Base-by-base conservation (phyloP, 2,888 invertebrate genomes). In the Ophion ellenae region DNA sequence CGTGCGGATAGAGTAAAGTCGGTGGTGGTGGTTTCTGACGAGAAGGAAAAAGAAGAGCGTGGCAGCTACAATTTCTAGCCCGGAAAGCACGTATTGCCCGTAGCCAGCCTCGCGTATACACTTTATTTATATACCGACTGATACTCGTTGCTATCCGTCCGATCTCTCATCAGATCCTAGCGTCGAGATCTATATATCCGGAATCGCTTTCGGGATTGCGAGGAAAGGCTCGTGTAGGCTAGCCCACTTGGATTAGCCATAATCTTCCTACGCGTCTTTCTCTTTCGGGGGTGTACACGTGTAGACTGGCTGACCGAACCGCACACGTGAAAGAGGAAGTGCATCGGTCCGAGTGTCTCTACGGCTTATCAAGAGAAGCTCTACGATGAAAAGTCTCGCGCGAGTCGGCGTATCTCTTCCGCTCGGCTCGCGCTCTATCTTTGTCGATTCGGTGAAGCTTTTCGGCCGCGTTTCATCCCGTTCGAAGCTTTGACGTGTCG, bases 401-500 rank as follows among this genome's bases (percentile, higher is more conserved):
- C 20, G 6, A 47, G n/a, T 20, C 40, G 40, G 32, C 9, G 36
- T 70, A 71, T 80, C 71, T 80, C 36, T 80, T 74, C 70, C 85
- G 66, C 36, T 71, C 71, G 28, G 24, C 32, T 32, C 32, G 4
- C 66, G 24, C 66, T 53, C 85, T 85, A 82, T 85, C 90, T 91
- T 90, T 90, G 90, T 90, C 90, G 89, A 90, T 91, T 89, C 88
- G 87, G 87, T 78, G 89, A 87, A 75, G 85, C 85, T 85, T 78
- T 78, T 57, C 90, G 87, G 86, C 85, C 87, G 85, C 87, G 81
- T 89, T 90, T 90, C 86, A 89, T 90, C 90, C 90, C 89, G 88
- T 90, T 90, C 89, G 87, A 89, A 89, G 89, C 89, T 90, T 89
- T 89, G 88, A 89, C 89, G 89, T 89, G 89, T 89, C 88, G 89